Conservation (phyloP, 2,797 vertebrate species). For the Hoplostethus atlanticus region DNA sequence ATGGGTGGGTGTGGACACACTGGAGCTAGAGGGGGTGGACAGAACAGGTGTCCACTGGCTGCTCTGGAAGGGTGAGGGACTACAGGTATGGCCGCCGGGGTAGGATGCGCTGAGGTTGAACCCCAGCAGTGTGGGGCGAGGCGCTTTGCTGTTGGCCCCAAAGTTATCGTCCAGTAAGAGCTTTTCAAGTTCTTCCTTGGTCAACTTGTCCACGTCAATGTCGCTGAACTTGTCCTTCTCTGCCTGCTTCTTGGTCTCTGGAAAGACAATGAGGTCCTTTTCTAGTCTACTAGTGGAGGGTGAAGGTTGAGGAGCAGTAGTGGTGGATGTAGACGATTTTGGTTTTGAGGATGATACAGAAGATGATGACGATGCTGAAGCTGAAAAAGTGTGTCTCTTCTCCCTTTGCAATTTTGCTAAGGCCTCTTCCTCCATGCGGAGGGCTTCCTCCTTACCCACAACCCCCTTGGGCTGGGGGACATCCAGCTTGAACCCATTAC, state of each 20-base stretch:
- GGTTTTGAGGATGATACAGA: conserved; percentile 53
- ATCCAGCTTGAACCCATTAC: conserved; percentile 90
- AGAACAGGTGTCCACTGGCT: conserved; percentile 88
- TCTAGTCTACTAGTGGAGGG: conserved; percentile 83
- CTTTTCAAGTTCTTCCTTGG: conserved; percentile 93
- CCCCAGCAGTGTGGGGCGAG: conserved; percentile 83
- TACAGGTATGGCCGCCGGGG: conserved; percentile 86
- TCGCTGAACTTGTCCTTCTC: conserved; percentile 87
- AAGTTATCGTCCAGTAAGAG: conserved; percentile 94
- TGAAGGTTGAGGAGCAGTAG: conserved; percentile 74
- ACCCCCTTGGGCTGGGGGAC: conserved; percentile 88
- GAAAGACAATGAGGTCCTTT: conserved; percentile 96
- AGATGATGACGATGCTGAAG: conserved; percentile 72
- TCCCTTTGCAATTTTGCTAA: conserved; percentile 93
- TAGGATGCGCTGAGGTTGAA: conserved; percentile 89
- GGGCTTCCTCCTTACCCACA: conserved; percentile 96
- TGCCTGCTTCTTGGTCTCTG: conserved; percentile 88
- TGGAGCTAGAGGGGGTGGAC: conserved; percentile 82
- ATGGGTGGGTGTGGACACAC: conserved; percentile 78
- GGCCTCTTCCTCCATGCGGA: conserved; percentile 98
- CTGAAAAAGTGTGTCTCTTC: conserved; percentile 79
- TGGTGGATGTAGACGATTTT: conserved; percentile 54
- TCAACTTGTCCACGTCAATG: conserved; percentile 93
- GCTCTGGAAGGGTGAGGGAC: conserved; percentile 82
- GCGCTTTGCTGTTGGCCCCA: conserved; percentile 84